Evolutionary conservation across 1,140 invertebrate species (phyloP), one percentile per base, ranked within the genome.

Genomic region (Drosophila repletoides): DNA sequence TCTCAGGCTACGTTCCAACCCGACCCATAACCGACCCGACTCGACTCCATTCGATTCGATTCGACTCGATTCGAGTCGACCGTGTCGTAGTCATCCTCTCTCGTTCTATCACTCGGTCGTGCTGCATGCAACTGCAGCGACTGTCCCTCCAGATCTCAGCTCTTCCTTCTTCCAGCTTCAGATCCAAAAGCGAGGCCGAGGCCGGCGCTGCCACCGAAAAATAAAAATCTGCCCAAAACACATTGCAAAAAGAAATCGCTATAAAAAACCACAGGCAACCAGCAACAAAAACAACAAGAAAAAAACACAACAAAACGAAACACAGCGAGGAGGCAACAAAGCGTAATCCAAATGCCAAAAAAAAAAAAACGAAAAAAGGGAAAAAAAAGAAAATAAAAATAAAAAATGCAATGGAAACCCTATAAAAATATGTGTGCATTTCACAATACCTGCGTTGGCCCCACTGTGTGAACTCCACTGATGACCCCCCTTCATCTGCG

Each of bases 171-270:
- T n/a, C 21, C 22, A 48, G 21, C 28, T 24, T 19, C 21, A 51
- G 48, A 21, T 43, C 41, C 56, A 55, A 63, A 63, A 33, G 40
- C 21, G 59, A 40, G 14, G 58, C 58, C 38, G 46, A 63, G 41
- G 48, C 64, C 48, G 72, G 38, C 65, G 53, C 59, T 53, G 77
- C 73, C 71, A 76, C 75, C 75, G 76, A 88, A 88, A 86, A 88
- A 88, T 74, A 80, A 86, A 86, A 88, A 88, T 86, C 80, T 80
- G 76, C 65, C 79, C 75, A 88, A 88, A 66, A 88, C 53, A 76
- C 61, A 52, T 66, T 49, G 43, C 60, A 80, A 67, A 66, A 80
- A 70, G 36, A 64, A 67, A 76, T 55, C 48, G 61, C 33, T 26
- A 60, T 46, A 60, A 67, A 81, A 67, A 28, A 46, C 43, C 10